phyloP scores from a whole-genome alignment of 1,140 invertebrate species.

The Drosophila ficusphila region DNA sequence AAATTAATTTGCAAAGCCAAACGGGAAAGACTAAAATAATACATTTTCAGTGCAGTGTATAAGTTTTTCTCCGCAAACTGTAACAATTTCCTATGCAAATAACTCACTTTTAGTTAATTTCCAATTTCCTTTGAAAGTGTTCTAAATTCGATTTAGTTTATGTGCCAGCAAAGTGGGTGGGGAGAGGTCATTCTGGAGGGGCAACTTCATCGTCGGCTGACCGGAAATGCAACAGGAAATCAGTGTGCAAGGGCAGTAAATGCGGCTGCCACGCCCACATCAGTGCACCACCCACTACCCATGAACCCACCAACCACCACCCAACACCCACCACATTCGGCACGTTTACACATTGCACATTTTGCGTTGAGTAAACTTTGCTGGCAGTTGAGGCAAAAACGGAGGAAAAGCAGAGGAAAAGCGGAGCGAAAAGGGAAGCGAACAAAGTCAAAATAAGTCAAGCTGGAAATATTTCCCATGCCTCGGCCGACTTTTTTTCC shows the following conservation, averaged over 20 bases:
- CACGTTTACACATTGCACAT: slow-evolving; percentile 67
- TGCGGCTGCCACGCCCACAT: slow-evolving; percentile 34
- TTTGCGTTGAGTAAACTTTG: slow-evolving; percentile 79
- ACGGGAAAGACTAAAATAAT: neutral
- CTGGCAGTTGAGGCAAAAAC: slow-evolving; percentile 33
- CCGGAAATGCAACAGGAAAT: slow-evolving; percentile 76
- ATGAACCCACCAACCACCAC: neutral
- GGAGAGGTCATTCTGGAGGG: neutral
- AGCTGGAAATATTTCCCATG: slow-evolving; percentile 67
- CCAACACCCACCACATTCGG: slow-evolving; percentile 17
- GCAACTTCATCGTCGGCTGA: slow-evolving; percentile 15
- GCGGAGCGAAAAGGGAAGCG: neutral
- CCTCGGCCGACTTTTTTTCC: slow-evolving; percentile 3
- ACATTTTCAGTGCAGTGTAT: neutral
- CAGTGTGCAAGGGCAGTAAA: slow-evolving; percentile 62
- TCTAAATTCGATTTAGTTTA: slow-evolving; percentile 66
- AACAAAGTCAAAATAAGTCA: slow-evolving; percentile 76
- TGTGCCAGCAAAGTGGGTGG: slow-evolving; percentile 5
- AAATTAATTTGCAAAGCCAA: neutral
- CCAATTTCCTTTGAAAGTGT: slow-evolving; percentile 52
- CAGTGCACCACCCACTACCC: neutral
- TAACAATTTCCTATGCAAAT: slow-evolving; percentile 33
- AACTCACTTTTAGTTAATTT: slow-evolving; percentile 62
- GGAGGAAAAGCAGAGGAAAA: neutral
- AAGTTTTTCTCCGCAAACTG: neutral